Conservation (phyloP, 2,888 invertebrate species). For the Nezara viridula region DNA sequence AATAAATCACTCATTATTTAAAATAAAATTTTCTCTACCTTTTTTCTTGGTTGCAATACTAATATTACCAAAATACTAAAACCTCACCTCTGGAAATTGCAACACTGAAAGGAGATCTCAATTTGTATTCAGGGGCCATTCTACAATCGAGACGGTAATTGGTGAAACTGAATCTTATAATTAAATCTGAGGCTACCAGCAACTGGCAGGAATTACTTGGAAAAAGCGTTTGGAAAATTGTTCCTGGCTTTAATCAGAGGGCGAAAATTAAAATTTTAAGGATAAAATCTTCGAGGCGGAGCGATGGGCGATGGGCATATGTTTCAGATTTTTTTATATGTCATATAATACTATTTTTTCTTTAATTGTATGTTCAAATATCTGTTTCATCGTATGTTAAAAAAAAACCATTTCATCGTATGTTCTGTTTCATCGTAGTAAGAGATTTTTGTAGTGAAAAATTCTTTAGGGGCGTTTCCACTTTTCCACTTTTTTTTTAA, state of each 20-base stretch:
- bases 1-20: too few species aligned
- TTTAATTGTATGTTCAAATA: background rate
- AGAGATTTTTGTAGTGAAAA: too few species aligned
- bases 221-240: background rate
- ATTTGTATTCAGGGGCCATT: slow-evolving; percentile 31
- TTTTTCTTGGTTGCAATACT: too few species aligned
- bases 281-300: background rate
- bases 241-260: background rate
- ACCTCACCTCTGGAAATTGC: background rate
- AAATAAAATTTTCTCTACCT: too few species aligned
- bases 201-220: background rate
- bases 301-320: too few species aligned
- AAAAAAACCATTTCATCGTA: too few species aligned
- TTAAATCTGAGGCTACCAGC: slow-evolving; percentile 32
- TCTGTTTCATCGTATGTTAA: too few species aligned
- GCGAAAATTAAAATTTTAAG: background rate
- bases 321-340: too few species aligned
- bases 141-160: background rate
- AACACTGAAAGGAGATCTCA: background rate
- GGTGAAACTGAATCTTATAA: slow-evolving; percentile 39
- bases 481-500: too few species aligned
- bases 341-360: background rate
- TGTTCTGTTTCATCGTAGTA: too few species aligned
- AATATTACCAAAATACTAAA: too few species aligned
- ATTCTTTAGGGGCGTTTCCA: too few species aligned